These are phyloP conservation scores for Ploceus nigricollis DNA, from an alignment of 2,113 vertebrate genomes.

Conservation along the genomic window DNA sequence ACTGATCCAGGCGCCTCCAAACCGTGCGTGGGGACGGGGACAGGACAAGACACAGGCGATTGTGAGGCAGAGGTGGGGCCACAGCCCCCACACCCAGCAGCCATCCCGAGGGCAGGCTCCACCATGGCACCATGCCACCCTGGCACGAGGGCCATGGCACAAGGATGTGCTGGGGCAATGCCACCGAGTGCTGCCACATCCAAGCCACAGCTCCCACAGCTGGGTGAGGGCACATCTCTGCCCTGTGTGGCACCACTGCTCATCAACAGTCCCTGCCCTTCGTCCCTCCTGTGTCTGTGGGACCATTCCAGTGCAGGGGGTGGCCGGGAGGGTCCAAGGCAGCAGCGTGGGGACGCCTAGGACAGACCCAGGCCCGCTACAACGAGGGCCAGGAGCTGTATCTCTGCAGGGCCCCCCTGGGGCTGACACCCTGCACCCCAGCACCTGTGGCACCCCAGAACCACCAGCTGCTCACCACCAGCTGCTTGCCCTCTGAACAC, in stretches of 20 bases:
- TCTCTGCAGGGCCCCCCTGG: neutral
- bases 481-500: neutral
- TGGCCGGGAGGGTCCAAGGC: neutral
- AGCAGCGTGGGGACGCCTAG: neutral
- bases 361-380: conserved; percentile 44
- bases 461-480: neutral
- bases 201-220: fast-evolving
- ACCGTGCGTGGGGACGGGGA: neutral
- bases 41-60: neutral
- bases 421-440: neutral
- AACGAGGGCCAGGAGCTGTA: neutral
- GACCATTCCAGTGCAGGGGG: neutral
- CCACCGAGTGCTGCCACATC: neutral
- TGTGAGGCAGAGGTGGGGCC: neutral
- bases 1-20: conserved; percentile 74
- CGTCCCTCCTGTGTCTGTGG: fast-evolving
- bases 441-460: neutral
- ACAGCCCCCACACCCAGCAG: neutral
- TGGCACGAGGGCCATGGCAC: fast-evolving
- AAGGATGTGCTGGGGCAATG: fast-evolving
- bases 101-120: neutral
- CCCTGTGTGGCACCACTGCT: neutral
- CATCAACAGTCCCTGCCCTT: neutral
- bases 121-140: neutral
- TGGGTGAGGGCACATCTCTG: neutral